Percentiles rank a stretch among this genome's conserved stretches.
These are phyloP conservation scores for Manis crassicaudata DNA, from an alignment of 2,797 vertebrate species.

Conservation along the genomic window DNA sequence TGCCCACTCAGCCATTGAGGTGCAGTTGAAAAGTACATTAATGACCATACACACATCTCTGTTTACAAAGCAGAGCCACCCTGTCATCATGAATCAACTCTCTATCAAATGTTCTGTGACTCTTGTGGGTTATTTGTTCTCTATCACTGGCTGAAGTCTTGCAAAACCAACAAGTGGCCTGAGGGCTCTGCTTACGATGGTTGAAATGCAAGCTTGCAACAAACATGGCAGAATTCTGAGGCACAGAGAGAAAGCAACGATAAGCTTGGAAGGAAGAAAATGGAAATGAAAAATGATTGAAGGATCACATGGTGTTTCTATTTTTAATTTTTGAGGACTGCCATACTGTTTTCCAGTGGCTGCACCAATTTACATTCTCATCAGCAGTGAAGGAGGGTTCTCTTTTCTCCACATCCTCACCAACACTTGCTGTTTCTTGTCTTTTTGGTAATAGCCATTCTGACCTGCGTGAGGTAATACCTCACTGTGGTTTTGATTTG, in stretches of 20 bases:
- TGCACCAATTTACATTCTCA: no score
- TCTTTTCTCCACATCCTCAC: no score
- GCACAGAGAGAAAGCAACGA: neutral
- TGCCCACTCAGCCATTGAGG: neutral
- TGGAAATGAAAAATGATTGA: neutral
- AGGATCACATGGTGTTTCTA: neutral
- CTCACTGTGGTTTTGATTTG: no score
- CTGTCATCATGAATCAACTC: neutral
- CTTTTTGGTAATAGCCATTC: no score
- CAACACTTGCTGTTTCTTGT: no score
- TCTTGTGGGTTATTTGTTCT: neutral
- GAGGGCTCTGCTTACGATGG: rapidly evolving
- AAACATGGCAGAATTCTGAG: neutral
- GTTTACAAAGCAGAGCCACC: neutral
- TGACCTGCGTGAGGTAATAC: no score
- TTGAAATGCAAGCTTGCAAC: neutral
- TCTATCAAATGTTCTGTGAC: neutral
- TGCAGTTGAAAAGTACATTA: neutral
- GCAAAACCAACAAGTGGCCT: neutral
- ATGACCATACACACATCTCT: neutral
- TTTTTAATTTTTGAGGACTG: no score
- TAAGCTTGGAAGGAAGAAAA: neutral
- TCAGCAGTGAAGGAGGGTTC: no score
- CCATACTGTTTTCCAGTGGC: no score
- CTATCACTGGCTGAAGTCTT: neutral